Evolutionary conservation across 2,113 vertebrate species (phyloP), one percentile per base, ranked within the genome.

Genomic region (Callithrix jacchus): DNA sequence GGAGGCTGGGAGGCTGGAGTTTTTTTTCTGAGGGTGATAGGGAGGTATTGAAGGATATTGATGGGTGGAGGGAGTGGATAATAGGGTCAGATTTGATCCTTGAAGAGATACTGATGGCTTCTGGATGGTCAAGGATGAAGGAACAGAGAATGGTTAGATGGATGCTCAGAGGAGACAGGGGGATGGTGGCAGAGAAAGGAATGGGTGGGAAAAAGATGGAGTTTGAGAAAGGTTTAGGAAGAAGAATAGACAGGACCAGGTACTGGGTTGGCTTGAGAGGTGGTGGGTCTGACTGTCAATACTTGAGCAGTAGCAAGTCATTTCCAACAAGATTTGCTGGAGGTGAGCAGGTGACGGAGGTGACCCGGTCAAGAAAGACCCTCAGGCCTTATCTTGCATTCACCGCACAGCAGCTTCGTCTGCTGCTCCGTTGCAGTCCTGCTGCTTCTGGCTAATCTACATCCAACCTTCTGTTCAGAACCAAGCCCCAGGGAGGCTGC

Each of bases 331-430:
- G 54, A 0, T 20, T 8, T 20, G 13, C 4, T 2, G 70, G 80
- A 4, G 4, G 21, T 32, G 47, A 30, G 68, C 89, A 16, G 74
- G 66, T 3, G 74, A 1, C 0, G 18, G 77, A 18, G 13, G 4
- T 3, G 70, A 17, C 3, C 25, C 14, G 13, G 42, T 64, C 17
- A 79, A 11, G 54, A 45, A 40, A 32, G 21, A n/a, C 4, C 0
- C 12, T 27, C 27, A 2, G 4, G 45, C 68, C 3, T 37, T 40
- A 11, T 8, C 21, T 25, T 0, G 0, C 37, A 13, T 3, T 32
- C 79, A 21, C 37, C 0, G 2, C 56, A 3, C 6, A 16, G 61
- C 40, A 2, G 37, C 35, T 27, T 0, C 3, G 1, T 0, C 0
- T 4, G 0, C 49, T 77, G 49, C 76, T 3, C 25, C 0, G 0